Percentiles rank a stretch among this genome's conserved stretches.
These are phyloP conservation scores for Theristus sp. DNA, from an alignment of 2,888 invertebrate genomes.

Conservation along the genomic window DNA sequence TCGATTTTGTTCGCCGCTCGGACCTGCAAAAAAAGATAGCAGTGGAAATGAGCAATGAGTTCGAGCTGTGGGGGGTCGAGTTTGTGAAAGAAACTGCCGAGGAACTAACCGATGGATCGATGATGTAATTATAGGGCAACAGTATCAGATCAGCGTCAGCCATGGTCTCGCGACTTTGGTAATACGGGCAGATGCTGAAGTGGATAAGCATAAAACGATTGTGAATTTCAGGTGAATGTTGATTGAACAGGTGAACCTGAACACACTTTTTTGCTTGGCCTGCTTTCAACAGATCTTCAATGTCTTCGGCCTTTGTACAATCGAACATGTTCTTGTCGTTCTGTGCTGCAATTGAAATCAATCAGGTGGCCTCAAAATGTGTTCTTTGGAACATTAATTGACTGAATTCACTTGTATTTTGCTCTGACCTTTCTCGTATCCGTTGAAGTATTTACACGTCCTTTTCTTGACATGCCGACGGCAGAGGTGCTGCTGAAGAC, in stretches of 20 bases:
- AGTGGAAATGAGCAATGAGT: too few relatives aligned
- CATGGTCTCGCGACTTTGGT: conserved; percentile 62
- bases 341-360: neutral
- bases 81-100: too few relatives aligned
- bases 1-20: conserved; percentile 61
- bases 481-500: conserved; percentile 48
- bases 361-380: too few relatives aligned
- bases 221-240: too few relatives aligned
- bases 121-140: conserved; percentile 90
- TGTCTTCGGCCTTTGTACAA: neutral
- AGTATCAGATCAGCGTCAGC: conserved; percentile 79
- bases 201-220: too few relatives aligned
- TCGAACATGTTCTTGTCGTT: conserved; percentile 6
- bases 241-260: too few relatives aligned
- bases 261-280: too few relatives aligned
- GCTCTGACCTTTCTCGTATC: conserved; percentile 30
- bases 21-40: conserved; percentile 36
- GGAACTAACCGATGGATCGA: conserved; percentile 57
- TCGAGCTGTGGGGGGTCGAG: too few relatives aligned
- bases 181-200: conserved; percentile 72
- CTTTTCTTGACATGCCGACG: conserved; percentile 54
- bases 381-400: too few relatives aligned
- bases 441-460: conserved; percentile 61
- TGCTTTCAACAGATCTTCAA: neutral
- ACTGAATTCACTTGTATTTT: too few relatives aligned